Evolutionary conservation across 92 coral and sea anemone genomes (phyloP).

Genomic region (Epizoanthus stellaris): DNA sequence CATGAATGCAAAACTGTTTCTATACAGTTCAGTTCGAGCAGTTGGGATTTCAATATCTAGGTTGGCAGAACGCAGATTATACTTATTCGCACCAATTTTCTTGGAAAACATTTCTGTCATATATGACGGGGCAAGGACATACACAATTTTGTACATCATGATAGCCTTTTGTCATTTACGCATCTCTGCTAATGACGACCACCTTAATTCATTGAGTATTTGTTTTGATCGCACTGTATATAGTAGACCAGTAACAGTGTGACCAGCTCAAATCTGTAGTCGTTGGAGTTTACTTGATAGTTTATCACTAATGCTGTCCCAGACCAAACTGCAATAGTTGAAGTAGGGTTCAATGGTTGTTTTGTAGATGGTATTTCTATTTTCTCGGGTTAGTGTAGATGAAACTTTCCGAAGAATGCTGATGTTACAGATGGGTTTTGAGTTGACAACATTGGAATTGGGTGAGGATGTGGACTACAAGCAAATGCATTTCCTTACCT

Average conservation of each 20-base stretch:
- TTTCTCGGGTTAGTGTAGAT: not conserved
- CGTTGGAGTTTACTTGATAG: slow-evolving; percentile 38
- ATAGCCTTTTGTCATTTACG: slow-evolving; percentile 39
- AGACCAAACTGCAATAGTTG: slow-evolving; percentile 44
- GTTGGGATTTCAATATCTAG: no score
- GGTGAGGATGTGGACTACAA: not conserved
- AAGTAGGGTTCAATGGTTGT: slow-evolving; percentile 43
- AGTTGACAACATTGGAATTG: not conserved
- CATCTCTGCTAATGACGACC: slow-evolving; percentile 26
- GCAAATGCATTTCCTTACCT: slow-evolving; percentile 51
- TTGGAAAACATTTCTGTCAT: slow-evolving; percentile 27
- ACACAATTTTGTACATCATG: not conserved
- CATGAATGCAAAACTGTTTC: no score
- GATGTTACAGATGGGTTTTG: not conserved
- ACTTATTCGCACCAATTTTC: not conserved
- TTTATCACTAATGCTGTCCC: slow-evolving; percentile 40
- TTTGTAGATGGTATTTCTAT: slow-evolving; percentile 26
- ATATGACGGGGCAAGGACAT: slow-evolving; percentile 42
- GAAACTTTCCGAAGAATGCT: not conserved
- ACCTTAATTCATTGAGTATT: slow-evolving; percentile 11
- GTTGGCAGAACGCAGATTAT: not conserved
- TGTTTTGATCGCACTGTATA: slow-evolving; percentile 14
- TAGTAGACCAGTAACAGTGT: slow-evolving; percentile 32
- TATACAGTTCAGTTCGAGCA: no score
- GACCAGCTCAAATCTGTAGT: slow-evolving; percentile 43